Evolutionary conservation across 2,888 invertebrate species (phyloP).

Genomic region (Apodemia mormo): DNA sequence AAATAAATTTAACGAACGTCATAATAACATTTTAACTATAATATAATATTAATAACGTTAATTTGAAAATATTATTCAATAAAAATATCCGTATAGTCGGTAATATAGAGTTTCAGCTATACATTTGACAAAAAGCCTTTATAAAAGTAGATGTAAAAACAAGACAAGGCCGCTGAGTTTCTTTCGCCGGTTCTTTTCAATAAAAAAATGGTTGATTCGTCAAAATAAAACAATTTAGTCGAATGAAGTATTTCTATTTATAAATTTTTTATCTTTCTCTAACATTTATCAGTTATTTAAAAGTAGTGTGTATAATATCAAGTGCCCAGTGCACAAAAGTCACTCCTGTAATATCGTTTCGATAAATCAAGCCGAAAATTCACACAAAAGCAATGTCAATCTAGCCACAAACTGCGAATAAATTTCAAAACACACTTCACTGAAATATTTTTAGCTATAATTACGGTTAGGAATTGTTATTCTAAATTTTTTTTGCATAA

Average conservation of each 20-base stretch:
- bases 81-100: slow-evolving; percentile 24
- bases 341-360: background rate
- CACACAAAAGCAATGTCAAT: background rate
- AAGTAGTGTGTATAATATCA: too few species aligned
- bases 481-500: too few species aligned
- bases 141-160: too few species aligned
- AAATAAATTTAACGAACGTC: background rate
- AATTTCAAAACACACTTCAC: background rate
- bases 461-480: background rate
- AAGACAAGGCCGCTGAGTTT: too few species aligned
- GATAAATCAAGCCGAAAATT: background rate
- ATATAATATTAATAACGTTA: background rate
- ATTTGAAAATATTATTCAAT: slow-evolving; percentile 23
- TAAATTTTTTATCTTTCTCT: too few species aligned
- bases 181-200: too few species aligned
- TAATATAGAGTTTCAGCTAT: slow-evolving; percentile 26
- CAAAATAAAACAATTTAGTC: too few species aligned
- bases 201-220: too few species aligned
- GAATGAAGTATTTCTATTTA: too few species aligned
- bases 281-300: too few species aligned
- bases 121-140: slow-evolving; percentile 29
- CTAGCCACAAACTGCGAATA: slow-evolving; percentile 19
- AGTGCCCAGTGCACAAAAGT: background rate
- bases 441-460: slow-evolving; percentile 22
- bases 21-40: slow-evolving; percentile 16